phyloP scores from a whole-genome alignment of 2,888 invertebrate genomes.

The Phyto melanocephala region DNA sequence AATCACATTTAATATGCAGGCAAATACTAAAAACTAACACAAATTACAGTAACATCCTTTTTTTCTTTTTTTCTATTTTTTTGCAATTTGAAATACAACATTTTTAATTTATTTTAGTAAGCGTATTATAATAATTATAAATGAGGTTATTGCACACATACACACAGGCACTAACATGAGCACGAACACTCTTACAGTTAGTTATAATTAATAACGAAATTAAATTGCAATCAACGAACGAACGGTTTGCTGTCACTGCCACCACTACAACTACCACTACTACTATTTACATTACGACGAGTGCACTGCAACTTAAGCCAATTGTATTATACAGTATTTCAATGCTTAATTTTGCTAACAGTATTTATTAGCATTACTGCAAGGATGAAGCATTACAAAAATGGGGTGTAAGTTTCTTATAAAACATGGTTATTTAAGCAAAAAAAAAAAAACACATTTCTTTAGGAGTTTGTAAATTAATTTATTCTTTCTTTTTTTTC shows the following conservation, averaged over 20 bases:
- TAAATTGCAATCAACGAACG: constrained; percentile 64
- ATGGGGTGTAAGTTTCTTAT: constrained; percentile 38
- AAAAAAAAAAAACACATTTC: neutral
- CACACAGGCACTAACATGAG: constrained; percentile 20
- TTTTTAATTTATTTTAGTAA: constrained; percentile 48
- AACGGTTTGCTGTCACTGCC: constrained; percentile 44
- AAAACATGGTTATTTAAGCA: constrained; percentile 17
- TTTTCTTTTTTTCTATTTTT: neutral
- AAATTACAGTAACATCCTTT: constrained; percentile 60
- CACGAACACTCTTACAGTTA: constrained; percentile 37
- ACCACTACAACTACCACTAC: neutral
- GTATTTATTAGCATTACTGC: too few relatives aligned
- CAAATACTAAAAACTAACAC: constrained; percentile 38
- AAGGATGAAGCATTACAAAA: neutral
- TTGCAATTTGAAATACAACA: constrained; percentile 3
- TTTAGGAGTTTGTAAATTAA: constrained; percentile 16
- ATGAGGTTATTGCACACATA: constrained; percentile 52
- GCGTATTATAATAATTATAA: constrained; percentile 60
- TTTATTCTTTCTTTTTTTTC: neutral
- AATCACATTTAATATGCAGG: constrained; percentile 52
- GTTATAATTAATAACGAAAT: constrained; percentile 64
- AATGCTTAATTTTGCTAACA: too few relatives aligned
- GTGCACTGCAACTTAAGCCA: neutral
- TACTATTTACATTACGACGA: neutral
- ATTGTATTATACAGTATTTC: too few relatives aligned